Percentiles rank a stretch among this genome's conserved stretches.
Conservation (phyloP, 2,797 vertebrate genomes). For the Dermochelys coriacea region DNA sequence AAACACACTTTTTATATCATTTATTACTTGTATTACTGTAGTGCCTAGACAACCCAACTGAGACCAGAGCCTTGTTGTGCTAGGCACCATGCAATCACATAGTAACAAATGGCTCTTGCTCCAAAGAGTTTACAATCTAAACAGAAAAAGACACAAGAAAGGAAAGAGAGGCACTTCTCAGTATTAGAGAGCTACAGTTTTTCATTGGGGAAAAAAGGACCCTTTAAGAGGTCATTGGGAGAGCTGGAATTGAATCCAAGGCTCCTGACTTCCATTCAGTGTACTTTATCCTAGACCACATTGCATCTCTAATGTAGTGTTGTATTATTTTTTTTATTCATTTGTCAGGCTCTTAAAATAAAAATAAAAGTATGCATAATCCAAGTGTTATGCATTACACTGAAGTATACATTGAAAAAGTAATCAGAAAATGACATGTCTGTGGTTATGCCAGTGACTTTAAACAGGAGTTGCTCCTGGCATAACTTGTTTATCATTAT, state of each 20-base stretch:
- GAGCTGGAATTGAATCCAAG: not conserved
- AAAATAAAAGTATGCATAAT: not conserved
- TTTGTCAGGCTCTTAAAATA: not conserved
- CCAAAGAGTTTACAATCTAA: not conserved
- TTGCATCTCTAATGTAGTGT: not conserved
- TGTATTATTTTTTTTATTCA: not conserved
- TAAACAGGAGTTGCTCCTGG: not conserved
- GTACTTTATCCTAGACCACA: not conserved
- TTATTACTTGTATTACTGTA: not conserved
- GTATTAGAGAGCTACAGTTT: not conserved
- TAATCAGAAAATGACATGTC: not conserved
- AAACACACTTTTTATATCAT: not conserved
- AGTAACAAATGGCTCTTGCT: not conserved
- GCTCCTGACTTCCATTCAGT: not conserved
- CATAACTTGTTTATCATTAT: constrained; percentile 28
- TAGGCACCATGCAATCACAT: not conserved
- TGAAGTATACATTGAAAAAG: not conserved
- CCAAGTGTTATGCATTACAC: accelerated
- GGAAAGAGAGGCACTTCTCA: not conserved
- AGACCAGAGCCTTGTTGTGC: not conserved
- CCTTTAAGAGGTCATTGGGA: not conserved
- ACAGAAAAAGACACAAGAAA: not conserved
- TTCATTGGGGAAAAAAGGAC: not conserved
- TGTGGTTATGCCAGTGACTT: not conserved
- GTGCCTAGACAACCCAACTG: not conserved